phyloP scores from a whole-genome alignment of 1,140 invertebrate species.

The Epicauta chinensis region DNA sequence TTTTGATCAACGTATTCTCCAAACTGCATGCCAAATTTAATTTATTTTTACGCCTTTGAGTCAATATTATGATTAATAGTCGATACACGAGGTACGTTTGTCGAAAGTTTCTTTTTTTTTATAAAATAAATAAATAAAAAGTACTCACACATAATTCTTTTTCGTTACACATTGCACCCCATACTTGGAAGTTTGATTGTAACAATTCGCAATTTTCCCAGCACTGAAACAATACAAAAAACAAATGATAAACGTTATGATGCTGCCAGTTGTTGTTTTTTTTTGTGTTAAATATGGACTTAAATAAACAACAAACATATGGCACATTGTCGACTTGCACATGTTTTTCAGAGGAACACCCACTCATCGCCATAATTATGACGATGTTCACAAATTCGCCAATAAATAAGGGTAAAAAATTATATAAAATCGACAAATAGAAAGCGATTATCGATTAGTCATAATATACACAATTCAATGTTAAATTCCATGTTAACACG shows the following conservation, averaged over 20 bases:
- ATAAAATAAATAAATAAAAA: background rate
- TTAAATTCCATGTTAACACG: too few relatives aligned
- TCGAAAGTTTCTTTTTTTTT: too few relatives aligned
- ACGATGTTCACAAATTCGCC: too few relatives aligned
- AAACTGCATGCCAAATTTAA: too few relatives aligned
- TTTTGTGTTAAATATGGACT: slow-evolving; percentile 16
- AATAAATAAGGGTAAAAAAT: too few relatives aligned
- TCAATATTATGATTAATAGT: too few relatives aligned
- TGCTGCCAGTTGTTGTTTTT: background rate
- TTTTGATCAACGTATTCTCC: too few relatives aligned
- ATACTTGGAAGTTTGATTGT: slow-evolving; percentile 66
- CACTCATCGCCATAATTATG: slow-evolving; percentile 4
- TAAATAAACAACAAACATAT: slow-evolving; percentile 28
- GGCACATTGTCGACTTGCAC: slow-evolving; percentile 8
- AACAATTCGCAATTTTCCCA: slow-evolving; percentile 72
- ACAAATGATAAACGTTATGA: slow-evolving; percentile 9
- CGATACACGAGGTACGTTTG: too few relatives aligned
- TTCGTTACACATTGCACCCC: slow-evolving; percentile 62
- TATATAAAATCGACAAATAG: too few relatives aligned
- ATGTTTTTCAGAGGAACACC: slow-evolving; percentile 7
- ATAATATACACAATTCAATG: too few relatives aligned
- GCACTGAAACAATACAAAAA: slow-evolving; percentile 59
- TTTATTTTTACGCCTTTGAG: too few relatives aligned
- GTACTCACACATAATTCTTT: slow-evolving; percentile 64
- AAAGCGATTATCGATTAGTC: too few relatives aligned